A percentile compares a stretch with the other conserved stretches of the same genome.
Evolutionary conservation across 1,140 invertebrate genomes (phyloP).

Genomic region (Cydia splendana): DNA sequence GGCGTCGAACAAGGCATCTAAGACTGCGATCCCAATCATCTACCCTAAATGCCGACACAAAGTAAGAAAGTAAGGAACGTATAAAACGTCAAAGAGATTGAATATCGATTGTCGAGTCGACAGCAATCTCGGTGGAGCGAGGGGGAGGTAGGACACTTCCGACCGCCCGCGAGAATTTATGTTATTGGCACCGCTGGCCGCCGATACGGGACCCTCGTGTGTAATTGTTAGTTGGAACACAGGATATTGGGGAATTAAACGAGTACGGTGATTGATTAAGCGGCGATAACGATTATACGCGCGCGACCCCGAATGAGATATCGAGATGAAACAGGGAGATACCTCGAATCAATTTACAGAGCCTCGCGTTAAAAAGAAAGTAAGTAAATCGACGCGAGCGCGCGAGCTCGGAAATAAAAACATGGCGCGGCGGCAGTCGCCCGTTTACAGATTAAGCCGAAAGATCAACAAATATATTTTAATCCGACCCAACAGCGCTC

Average conservation of each 20-base stretch:
- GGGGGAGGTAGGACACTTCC: conserved; percentile 52
- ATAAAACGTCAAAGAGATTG: conserved; percentile 77
- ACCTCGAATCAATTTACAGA: conserved; percentile 54
- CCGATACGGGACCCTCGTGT: conserved; percentile 70
- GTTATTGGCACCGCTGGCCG: conserved; percentile 70
- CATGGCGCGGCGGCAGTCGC: conserved; percentile 43
- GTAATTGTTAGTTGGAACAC: conserved; percentile 75
- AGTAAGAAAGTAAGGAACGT: conserved; percentile 71
- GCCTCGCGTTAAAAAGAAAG: conserved; percentile 47
- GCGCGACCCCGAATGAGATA: conserved; percentile 55
- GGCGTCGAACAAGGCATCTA: conserved; percentile 49
- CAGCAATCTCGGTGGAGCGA: conserved; percentile 62
- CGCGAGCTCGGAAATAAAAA: conserved; percentile 55
- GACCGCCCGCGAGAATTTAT: conserved; percentile 73
- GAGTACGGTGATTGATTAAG: conserved; percentile 73
- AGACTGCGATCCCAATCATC: conserved; percentile 61
- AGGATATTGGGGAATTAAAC: conserved; percentile 77
- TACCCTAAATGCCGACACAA: conserved; percentile 68
- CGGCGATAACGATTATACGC: conserved; percentile 72
- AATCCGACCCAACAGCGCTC: conserved; percentile 71
- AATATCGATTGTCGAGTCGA: conserved; percentile 77
- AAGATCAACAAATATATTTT: conserved; percentile 77
- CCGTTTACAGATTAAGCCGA: conserved; percentile 65
- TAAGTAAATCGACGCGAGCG: conserved; percentile 53
- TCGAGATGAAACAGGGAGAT: conserved; percentile 45